Evolutionary conservation across 2,797 vertebrate species (phyloP), one percentile per base, ranked within the genome.

Genomic region (Falco naumanni): DNA sequence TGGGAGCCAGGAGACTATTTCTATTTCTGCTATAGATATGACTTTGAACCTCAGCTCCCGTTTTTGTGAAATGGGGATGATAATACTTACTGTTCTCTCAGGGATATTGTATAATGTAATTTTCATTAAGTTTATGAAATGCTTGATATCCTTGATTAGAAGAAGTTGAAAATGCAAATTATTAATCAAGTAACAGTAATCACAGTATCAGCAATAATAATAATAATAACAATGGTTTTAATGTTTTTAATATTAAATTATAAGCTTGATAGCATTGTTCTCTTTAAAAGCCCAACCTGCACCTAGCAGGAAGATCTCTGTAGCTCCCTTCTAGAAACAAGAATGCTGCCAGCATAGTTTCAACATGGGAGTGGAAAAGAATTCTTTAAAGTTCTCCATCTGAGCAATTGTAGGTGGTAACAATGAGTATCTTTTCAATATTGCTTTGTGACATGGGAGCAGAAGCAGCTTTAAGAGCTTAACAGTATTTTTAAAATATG

Each of bases 1-100:
- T 95, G 94, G 85, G 94, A 97, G 96, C 90, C 93, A 95, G 93
- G 92, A 96, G 96, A 97, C 93, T 75, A 83, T 92, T 96, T 96
- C 96, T 97, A 95, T 97, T 97, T 96, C 88, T 94, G 89, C 89
- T 61, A 89, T 34, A 72, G 87, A 85, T 87, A 39, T 93, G 81
- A 95, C 94, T 95, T 95, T 96, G 95, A 95, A 95, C 90, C 75
- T 96, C 93, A 94, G 84, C 75, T 95, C 94, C 47, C 1, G 0
- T 72, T 96, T 76, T 53, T 89, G 78, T 87, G 93, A 94, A 95
- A 95, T 2, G 16, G 78, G 81, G 90, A 93, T 95, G 88, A 59
- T 29, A 71, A 80, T 54, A 77, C 39, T 69, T 31, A n/a, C 68
- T 81, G 34, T 13, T 89, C 84, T 91, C 86, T 75, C 86, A 63